Percentiles rank a stretch among this genome's conserved stretches.
Conservation (phyloP, 2,888 invertebrate species). For the Eumerus sabulonum region DNA sequence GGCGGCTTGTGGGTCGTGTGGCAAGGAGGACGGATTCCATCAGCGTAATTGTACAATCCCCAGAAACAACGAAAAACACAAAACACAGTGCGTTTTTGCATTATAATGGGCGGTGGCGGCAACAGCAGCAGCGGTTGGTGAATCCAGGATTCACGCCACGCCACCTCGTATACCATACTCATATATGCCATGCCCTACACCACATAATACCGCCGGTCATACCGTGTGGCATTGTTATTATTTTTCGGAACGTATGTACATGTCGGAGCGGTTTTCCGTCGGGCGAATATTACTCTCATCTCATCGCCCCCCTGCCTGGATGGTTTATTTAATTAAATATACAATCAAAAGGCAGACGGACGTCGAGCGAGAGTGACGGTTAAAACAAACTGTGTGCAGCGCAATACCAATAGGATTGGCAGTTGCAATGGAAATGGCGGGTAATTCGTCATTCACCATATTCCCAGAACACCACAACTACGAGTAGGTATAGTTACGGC, state of each 20-base stretch:
- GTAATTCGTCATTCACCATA: conserved; percentile 65
- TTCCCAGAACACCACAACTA: conserved; percentile 62
- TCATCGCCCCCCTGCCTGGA: conserved; percentile 16
- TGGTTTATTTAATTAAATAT: conserved; percentile 67
- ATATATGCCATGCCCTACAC: too few species aligned
- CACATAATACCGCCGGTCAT: background rate
- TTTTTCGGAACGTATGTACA: conserved; percentile 60
- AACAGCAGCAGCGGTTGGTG: background rate
- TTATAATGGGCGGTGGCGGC: conserved; percentile 45
- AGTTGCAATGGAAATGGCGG: conserved; percentile 53
- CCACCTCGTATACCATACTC: background rate
- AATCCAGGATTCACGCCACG: background rate
- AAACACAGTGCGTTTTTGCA: conserved; percentile 61
- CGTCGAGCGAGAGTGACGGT: conserved; percentile 45
- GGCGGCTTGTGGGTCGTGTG: background rate
- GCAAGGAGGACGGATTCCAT: conserved; percentile 57
- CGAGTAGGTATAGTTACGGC: too few species aligned
- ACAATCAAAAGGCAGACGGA: conserved; percentile 64
- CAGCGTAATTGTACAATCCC: conserved; percentile 63
- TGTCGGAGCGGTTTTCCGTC: conserved; percentile 25
- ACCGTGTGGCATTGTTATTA: conserved; percentile 51
- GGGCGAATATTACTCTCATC: conserved; percentile 33
- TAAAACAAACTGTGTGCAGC: conserved; percentile 10
- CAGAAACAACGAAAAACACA: conserved; percentile 49
- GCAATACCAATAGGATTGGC: conserved; percentile 19